Evolutionary conservation across 2,797 vertebrate species (phyloP), one percentile per base, ranked within the genome.

Genomic region (Xerus rutilus): DNA sequence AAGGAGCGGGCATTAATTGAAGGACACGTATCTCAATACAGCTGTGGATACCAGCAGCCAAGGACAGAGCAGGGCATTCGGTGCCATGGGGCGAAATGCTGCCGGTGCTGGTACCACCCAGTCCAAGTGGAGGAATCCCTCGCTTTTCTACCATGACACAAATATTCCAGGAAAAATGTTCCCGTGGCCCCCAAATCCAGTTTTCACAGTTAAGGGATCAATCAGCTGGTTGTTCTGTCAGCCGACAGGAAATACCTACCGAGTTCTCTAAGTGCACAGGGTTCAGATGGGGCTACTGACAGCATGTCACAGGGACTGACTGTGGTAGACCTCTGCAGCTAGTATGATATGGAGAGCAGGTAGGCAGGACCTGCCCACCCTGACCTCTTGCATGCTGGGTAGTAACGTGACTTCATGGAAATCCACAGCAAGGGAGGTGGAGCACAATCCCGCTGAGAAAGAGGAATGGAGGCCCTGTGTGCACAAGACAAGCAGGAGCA

Each of bases 1-100:
- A 30, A 0, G 7, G 13, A 0, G 9, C 8, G 1, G 13, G 6
- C 13, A 25, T 9, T 54, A 23, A 0, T 23, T 1, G 21, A 30
- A 5, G 25, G 25, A 35, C 10, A 21, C 3, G 5, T 2, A 72
- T 13, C 39, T 21, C 62, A 79, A 32, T 15, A 20, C 49, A 72
- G 20, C 43, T 15, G 6, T 4, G n/a, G 28, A 59, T n/a, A 18
- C 57, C 78, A 32, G 30, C 12, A 43, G 1, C 5, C 32, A 52
- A 85, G 65, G 17, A 72, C 12, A 62, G 65, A 74, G 35, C 3
- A 12, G 62, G 83, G 39, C 15, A 13, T 18, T 54, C 81, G 4
- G 30, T 12, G 59, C 57, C 20, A 35, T 47, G 54, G 11, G 18
- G 43, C 17, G 9, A 4, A 17, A 17, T 18, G 17, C 17, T 13